phyloP scores from a whole-genome alignment of 2,888 invertebrate species.

The Amorpha juglandis region DNA sequence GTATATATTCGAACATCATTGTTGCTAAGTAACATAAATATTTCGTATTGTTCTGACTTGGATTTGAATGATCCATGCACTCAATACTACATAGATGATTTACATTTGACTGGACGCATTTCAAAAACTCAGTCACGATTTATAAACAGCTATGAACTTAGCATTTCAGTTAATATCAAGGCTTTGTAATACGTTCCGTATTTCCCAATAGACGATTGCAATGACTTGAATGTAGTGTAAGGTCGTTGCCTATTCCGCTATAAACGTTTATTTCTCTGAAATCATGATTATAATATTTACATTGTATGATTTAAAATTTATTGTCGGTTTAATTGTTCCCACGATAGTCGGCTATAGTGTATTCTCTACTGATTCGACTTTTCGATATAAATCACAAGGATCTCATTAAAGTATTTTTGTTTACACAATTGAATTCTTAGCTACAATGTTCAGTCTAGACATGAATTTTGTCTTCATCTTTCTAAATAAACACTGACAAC shows the following conservation, averaged over 20 bases:
- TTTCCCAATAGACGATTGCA: slow-evolving; percentile 55
- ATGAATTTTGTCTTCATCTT: too few relatives aligned
- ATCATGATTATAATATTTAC: not conserved
- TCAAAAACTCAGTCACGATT: slow-evolving; percentile 55
- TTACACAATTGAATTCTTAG: too few relatives aligned
- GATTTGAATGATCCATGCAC: slow-evolving; percentile 3
- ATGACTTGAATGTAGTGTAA: slow-evolving; percentile 56
- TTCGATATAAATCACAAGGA: not conserved
- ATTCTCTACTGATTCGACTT: not conserved
- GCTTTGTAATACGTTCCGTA: slow-evolving; percentile 51
- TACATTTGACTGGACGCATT: slow-evolving; percentile 32
- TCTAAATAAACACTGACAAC: too few relatives aligned
- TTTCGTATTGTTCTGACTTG: slow-evolving; percentile 3
- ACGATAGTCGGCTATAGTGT: not conserved
- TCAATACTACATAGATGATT: slow-evolving; percentile 29
- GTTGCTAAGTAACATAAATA: not conserved
- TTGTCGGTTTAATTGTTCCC: not conserved
- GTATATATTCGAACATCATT: not conserved
- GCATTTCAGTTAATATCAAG: slow-evolving; percentile 65
- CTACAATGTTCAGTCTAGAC: too few relatives aligned
- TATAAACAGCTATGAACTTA: slow-evolving; percentile 47
- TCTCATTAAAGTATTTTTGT: too few relatives aligned
- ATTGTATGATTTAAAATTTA: not conserved
- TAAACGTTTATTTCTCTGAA: slow-evolving; percentile 45
- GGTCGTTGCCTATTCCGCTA: slow-evolving; percentile 50